Conservation (phyloP, 2,888 invertebrate species). For the Calephelis perditalis region DNA sequence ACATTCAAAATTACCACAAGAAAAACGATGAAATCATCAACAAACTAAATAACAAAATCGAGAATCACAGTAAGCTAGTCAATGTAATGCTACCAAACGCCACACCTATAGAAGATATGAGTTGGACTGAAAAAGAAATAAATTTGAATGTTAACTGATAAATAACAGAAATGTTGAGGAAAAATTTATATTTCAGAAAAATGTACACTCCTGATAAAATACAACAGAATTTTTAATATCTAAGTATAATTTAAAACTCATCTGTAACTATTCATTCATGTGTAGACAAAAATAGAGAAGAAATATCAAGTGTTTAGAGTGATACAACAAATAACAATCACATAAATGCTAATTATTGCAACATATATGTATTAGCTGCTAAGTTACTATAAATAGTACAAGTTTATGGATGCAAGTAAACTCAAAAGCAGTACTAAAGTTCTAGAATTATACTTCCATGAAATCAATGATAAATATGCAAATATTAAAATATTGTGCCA, state of each 20-base stretch:
- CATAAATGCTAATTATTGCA: constrained; percentile 41
- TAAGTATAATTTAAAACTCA: constrained; percentile 53
- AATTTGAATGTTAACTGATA: constrained; percentile 42
- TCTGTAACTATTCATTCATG: constrained; percentile 53
- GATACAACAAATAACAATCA: constrained; percentile 44
- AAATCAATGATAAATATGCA: constrained; percentile 14
- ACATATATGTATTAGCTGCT: constrained; percentile 47
- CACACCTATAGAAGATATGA: constrained; percentile 41
- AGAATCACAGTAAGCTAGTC: constrained; percentile 46
- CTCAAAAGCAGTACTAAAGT: constrained; percentile 14
- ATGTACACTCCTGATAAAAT: constrained; percentile 74
- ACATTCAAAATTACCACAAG: constrained; percentile 64
- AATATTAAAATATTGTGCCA: constrained; percentile 42
- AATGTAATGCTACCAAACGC: constrained; percentile 37
- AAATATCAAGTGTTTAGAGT: constrained; percentile 49
- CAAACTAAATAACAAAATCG: constrained; percentile 51
- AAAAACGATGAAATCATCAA: constrained; percentile 57
- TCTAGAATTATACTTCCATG: constrained; percentile 14
- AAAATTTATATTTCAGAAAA: constrained; percentile 77
- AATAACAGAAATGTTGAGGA: constrained; percentile 47
- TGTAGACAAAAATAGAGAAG: constrained; percentile 65
- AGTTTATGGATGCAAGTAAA: constrained; percentile 15
- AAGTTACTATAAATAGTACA: constrained; percentile 36
- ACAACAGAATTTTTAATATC: constrained; percentile 64
- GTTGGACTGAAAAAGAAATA: constrained; percentile 50